Conservation (phyloP, 23 tunicate genomes). For the Halocynthia roretzi region DNA sequence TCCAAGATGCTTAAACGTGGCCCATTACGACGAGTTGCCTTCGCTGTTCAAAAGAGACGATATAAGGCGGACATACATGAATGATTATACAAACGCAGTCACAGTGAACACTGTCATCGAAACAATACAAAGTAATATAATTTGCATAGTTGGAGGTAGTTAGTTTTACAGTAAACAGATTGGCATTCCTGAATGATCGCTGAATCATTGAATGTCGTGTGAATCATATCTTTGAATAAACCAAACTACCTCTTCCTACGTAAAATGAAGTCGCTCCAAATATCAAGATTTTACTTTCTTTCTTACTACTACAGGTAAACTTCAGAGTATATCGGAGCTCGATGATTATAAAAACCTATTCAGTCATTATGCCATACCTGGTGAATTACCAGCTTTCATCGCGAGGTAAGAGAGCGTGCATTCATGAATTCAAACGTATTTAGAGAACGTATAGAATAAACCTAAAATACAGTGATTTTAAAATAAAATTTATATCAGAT, state of each 20-base stretch:
- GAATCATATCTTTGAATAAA: too few species aligned
- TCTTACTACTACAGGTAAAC: not conserved
- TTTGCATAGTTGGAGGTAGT: not conserved
- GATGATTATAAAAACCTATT: constrained; percentile 15
- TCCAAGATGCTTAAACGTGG: constrained; percentile 20
- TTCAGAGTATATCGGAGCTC: not conserved
- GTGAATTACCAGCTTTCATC: constrained; percentile 1
- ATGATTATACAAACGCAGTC: constrained; percentile 5
- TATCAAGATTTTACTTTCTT: too few species aligned
- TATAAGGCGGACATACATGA: constrained; percentile 5
- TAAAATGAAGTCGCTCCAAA: too few species aligned
- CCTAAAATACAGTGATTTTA: not conserved
- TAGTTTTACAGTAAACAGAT: too few species aligned
- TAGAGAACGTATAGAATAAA: not conserved
- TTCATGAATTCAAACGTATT: not conserved
- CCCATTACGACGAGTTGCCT: constrained; percentile 15
- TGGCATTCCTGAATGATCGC: too few species aligned
- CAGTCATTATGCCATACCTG: constrained; percentile 5
- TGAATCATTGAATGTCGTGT: too few species aligned
- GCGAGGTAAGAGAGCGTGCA: not conserved
- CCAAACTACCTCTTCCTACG: too few species aligned
- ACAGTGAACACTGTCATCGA: constrained; percentile 9
- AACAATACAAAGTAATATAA: constrained; percentile 9
- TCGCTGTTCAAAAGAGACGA: constrained; percentile 19
- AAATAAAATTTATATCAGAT: constrained; percentile 12